A percentile compares a stretch with the other conserved stretches of the same genome.
Evolutionary conservation across 1,140 invertebrate genomes (phyloP).

Genomic region (Tetranychus cinnabarinus): DNA sequence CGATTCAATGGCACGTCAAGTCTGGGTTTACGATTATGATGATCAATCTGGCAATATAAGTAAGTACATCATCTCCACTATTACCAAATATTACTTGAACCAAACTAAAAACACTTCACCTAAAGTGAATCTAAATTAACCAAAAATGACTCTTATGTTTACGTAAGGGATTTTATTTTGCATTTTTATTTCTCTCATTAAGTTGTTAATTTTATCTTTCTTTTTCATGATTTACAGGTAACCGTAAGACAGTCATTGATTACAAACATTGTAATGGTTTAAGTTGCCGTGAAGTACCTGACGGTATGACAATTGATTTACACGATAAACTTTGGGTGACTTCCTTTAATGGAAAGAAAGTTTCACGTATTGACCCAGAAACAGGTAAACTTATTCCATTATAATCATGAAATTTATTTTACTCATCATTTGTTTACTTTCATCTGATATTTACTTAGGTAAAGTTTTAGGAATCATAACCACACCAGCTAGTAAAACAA

Average conservation of each 20-base stretch:
- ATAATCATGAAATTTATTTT: no score
- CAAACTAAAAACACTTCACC: slow-evolving; percentile 18
- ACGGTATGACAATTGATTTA: slow-evolving; percentile 48
- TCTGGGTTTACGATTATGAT: slow-evolving; percentile 45
- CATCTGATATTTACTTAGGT: no score
- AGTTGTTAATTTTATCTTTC: background rate
- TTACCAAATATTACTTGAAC: no score
- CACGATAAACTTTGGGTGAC: slow-evolving; percentile 46
- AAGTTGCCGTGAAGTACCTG: slow-evolving; percentile 25
- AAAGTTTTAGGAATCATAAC: no score
- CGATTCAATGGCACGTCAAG: slow-evolving; percentile 20
- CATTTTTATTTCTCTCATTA: no score
- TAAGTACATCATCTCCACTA: background rate
- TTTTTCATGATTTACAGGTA: slow-evolving; percentile 16
- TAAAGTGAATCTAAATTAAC: slow-evolving; percentile 24
- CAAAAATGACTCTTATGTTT: no score
- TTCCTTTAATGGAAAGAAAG: slow-evolving; percentile 29
- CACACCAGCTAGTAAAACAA: no score
- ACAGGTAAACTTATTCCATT: slow-evolving; percentile 9
- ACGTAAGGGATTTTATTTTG: no score
- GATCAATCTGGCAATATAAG: slow-evolving; percentile 27
- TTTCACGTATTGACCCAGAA: slow-evolving; percentile 19
- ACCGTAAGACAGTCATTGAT: slow-evolving; percentile 23
- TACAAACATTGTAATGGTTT: slow-evolving; percentile 12
- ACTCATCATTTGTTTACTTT: no score